These are phyloP conservation scores for Oeneis ivallda DNA, from an alignment of 2,888 invertebrate species.

Conservation along the genomic window DNA sequence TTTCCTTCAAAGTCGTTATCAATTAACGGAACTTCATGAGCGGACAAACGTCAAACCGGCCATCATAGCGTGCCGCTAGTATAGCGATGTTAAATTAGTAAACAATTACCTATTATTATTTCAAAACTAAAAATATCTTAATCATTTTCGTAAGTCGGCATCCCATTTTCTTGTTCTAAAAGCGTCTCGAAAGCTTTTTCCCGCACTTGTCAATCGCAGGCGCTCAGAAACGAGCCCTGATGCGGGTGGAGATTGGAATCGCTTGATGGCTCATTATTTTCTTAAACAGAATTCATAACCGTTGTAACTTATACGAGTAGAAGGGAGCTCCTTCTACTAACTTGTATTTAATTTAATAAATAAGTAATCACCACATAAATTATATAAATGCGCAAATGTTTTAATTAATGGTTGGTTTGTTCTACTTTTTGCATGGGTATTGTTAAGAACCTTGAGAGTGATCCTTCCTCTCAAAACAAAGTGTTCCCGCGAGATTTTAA, in stretches of 20 bases:
- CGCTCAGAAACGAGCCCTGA: conserved; percentile 28
- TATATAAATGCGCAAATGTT: too few species aligned
- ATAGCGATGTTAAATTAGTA: too few species aligned
- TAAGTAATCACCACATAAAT: too few species aligned
- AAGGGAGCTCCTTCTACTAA: not conserved
- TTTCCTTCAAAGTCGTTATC: too few species aligned
- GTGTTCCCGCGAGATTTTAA: too few species aligned
- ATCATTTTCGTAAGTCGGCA: conserved; percentile 12
- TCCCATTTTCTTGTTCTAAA: conserved; percentile 30
- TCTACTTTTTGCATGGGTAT: too few species aligned
- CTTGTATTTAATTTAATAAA: not conserved
- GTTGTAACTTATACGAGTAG: conserved; percentile 9
- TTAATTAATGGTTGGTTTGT: too few species aligned
- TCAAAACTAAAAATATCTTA: conserved; percentile 6
- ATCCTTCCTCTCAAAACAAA: too few species aligned
- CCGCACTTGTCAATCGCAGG: conserved; percentile 36
- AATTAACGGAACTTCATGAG: too few species aligned
- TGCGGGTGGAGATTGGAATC: conserved; percentile 27
- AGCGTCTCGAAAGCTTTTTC: conserved; percentile 25
- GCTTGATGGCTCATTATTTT: conserved; percentile 26
- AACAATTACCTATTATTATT: conserved; percentile 2
- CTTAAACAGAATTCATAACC: conserved; percentile 17
- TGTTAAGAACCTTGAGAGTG: too few species aligned
- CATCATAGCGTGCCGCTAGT: too few species aligned
- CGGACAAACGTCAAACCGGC: too few species aligned